Conservation (phyloP, 2,888 invertebrate species). For the Xiphydria camelus region DNA sequence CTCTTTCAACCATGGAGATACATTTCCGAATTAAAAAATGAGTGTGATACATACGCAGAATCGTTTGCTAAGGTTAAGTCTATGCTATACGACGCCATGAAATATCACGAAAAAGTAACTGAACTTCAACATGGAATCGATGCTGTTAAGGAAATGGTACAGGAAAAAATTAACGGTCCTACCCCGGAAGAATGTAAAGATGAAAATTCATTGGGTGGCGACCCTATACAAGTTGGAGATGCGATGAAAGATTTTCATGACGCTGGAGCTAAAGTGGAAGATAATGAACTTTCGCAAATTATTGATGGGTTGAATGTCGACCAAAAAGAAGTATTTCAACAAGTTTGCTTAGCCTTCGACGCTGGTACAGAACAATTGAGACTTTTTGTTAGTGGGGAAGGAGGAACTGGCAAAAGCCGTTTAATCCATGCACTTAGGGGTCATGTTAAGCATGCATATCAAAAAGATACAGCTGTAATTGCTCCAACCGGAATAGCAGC, state of each 20-base stretch:
- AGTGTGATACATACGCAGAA: conserved; percentile 22
- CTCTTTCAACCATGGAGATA: too few species aligned
- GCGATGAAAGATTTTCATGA: conserved; percentile 31
- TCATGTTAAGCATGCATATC: conserved; percentile 31
- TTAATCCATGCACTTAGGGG: conserved; percentile 36
- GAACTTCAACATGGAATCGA: background rate
- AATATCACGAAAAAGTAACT: background rate
- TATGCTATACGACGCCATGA: background rate
- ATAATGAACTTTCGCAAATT: conserved; percentile 18
- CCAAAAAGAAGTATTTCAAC: conserved; percentile 35
- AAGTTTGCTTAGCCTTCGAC: conserved; percentile 19
- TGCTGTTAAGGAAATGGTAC: background rate
- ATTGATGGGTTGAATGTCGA: conserved; percentile 32
- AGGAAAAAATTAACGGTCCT: too few species aligned
- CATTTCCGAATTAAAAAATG: too few species aligned
- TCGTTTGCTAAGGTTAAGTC: conserved; percentile 15
- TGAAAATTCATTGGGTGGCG: conserved; percentile 6
- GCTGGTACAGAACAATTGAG: conserved; percentile 16
- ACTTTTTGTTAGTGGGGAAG: conserved; percentile 35
- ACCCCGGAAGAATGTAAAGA: too few species aligned
- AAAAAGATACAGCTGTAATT: conserved; percentile 34
- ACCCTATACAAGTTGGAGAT: conserved; percentile 19
- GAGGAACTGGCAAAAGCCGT: conserved; percentile 42
- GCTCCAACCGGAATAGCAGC: conserved; percentile 46
- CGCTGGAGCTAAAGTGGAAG: conserved; percentile 12